A percentile compares a stretch with the other conserved stretches of the same genome.
These are phyloP conservation scores for Athalia rosae DNA, from an alignment of 2,888 invertebrate genomes.

Conservation along the genomic window DNA sequence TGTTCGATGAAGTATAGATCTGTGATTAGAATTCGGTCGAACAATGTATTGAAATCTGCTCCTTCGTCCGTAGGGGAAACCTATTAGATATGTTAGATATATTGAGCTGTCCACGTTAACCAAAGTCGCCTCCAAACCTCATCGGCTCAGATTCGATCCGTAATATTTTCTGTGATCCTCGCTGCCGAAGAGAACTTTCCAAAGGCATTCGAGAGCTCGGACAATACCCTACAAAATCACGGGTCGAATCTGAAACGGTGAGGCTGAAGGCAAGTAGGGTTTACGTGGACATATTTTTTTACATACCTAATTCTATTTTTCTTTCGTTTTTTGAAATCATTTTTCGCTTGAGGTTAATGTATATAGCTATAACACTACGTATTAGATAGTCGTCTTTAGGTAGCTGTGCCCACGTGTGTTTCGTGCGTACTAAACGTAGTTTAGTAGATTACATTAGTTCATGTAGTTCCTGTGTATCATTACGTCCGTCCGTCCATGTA, in stretches of 20 bases:
- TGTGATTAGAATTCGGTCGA: background rate
- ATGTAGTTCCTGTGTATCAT: conserved; percentile 8
- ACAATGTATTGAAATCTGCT: background rate
- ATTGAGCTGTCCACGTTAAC: too few species aligned
- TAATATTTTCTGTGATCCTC: too few species aligned
- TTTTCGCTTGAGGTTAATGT: conserved; percentile 8
- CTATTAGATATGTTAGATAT: too few species aligned
- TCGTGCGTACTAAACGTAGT: conserved; percentile 4
- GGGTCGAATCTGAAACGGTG: too few species aligned
- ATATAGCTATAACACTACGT: background rate
- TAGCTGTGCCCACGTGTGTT: conserved; percentile 26
- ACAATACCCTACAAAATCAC: too few species aligned
- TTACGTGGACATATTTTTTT: background rate
- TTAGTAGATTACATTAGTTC: conserved; percentile 8
- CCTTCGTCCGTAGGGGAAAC: background rate
- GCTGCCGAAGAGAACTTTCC: too few species aligned
- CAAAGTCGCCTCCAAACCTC: too few species aligned
- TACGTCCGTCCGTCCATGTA: conserved; percentile 22
- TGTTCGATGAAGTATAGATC: too few species aligned
- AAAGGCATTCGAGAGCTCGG: too few species aligned
- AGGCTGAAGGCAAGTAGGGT: too few species aligned
- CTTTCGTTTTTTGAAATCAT: background rate
- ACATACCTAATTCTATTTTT: background rate
- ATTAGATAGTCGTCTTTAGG: conserved; percentile 20
- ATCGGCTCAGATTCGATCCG: too few species aligned